Evolutionary conservation across 2,797 vertebrate genomes (phyloP).

Genomic region (Nyctalus aviator): DNA sequence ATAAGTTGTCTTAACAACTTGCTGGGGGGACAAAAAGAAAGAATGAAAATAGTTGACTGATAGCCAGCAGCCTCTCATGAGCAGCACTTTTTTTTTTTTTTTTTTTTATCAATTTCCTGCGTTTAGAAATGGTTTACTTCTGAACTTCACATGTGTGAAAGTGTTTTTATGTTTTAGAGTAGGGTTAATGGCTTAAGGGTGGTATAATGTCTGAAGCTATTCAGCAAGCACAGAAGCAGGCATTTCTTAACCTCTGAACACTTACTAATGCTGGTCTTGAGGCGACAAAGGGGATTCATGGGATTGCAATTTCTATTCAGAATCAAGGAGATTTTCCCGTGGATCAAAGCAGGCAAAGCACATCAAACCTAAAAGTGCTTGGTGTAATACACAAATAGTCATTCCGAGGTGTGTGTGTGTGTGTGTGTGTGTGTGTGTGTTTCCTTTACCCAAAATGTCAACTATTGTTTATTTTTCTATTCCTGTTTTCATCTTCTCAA

Average conservation of each 20-base stretch:
- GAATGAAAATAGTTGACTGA: constrained; percentile 28
- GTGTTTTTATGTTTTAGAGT: neutral
- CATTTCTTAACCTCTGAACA: neutral
- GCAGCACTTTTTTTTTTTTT: no score
- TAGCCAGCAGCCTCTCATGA: constrained; percentile 4
- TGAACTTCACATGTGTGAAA: constrained; percentile 66
- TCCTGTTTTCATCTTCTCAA: neutral
- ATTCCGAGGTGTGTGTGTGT: neutral
- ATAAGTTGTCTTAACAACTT: neutral
- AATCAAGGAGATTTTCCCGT: constrained; percentile 20
- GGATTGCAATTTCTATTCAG: neutral
- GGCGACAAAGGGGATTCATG: neutral
- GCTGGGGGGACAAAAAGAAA: neutral
- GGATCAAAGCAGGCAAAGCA: neutral
- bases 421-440: neutral
- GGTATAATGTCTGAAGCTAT: neutral
- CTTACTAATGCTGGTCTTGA: neutral
- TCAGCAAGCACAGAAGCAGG: constrained; percentile 34
- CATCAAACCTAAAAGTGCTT: neutral
- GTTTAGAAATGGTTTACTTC: constrained; percentile 67
- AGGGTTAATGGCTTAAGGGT: neutral
- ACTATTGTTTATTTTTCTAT: neutral
- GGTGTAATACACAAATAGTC: neutral
- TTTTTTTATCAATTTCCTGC: constrained; percentile 55
- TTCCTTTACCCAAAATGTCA: neutral